Conservation (phyloP, 2,888 invertebrate genomes). For the Phasia obesa region DNA sequence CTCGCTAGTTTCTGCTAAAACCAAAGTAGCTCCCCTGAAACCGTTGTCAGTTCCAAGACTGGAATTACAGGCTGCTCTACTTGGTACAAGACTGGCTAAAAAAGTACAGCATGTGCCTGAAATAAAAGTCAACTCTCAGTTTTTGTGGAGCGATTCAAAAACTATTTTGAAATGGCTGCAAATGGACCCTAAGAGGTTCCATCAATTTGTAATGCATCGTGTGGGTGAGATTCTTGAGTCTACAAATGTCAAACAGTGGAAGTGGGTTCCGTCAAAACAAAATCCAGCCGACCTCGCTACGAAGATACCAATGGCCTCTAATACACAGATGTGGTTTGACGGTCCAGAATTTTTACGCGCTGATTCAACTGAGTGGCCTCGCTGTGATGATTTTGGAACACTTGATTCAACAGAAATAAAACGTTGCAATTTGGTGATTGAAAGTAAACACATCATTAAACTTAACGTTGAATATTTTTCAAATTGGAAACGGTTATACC, state of each 20-base stretch:
- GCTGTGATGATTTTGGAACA: conserved; percentile 47
- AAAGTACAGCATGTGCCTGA: not conserved
- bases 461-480: conserved; percentile 57
- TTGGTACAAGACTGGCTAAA: not conserved
- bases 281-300: conserved; percentile 57
- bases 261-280: conserved; percentile 62
- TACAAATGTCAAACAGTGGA: conserved; percentile 60
- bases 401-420: conserved; percentile 19
- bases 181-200: conserved; percentile 62
- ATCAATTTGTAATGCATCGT: conserved; percentile 67
- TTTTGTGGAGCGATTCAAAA: conserved; percentile 56
- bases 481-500: conserved; percentile 57
- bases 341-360: conserved; percentile 53
- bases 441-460: not conserved
- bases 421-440: conserved; percentile 26
- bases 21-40: conserved; percentile 45
- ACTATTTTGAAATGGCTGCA: conserved; percentile 61
- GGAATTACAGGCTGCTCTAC: conserved; percentile 15
- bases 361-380: conserved; percentile 45
- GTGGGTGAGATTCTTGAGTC: conserved; percentile 60
- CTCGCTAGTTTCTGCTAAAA: conserved; percentile 39
- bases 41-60: conserved; percentile 16
- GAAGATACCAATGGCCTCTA: conserved; percentile 27
- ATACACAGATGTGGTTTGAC: conserved; percentile 37
- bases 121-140: conserved; percentile 14